These are phyloP conservation scores for Drosophila bocqueti DNA, from an alignment of 1,140 invertebrate genomes.

Conservation along the genomic window DNA sequence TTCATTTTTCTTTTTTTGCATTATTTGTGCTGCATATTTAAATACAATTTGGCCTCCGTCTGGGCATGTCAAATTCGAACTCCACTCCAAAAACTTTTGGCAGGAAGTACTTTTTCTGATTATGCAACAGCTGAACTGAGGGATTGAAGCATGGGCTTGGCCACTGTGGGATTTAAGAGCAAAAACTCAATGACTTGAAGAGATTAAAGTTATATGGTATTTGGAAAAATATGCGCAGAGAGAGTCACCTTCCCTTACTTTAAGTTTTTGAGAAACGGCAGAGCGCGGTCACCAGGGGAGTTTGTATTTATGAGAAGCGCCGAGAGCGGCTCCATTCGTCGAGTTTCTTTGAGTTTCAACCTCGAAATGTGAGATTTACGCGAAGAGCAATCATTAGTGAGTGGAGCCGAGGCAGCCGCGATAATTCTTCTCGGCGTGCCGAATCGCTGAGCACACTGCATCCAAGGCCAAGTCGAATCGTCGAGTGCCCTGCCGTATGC, in stretches of 20 bases:
- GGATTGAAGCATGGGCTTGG: neutral
- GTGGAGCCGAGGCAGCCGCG: neutral
- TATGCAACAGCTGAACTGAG: conserved; percentile 9
- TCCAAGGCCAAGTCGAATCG: conserved; percentile 29
- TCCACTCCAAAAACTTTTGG: conserved; percentile 33
- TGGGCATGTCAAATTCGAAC: conserved; percentile 18
- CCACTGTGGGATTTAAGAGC: conserved; percentile 2
- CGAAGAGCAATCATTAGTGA: conserved; percentile 12
- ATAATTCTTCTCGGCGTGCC: conserved; percentile 17
- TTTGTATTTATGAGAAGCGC: neutral
- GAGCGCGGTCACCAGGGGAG: neutral
- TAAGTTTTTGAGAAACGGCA: neutral
- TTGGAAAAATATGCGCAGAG: neutral
- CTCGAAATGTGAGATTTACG: conserved; percentile 16
- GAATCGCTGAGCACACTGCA: conserved; percentile 21
- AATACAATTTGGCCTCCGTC: conserved; percentile 31
- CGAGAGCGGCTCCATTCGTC: neutral
- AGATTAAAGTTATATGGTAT: neutral
- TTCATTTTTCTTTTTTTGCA: conserved; percentile 7
- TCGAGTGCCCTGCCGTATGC: conserved; percentile 10
- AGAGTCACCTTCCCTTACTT: neutral
- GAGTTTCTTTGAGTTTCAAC: conserved; percentile 15
- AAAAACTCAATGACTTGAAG: neutral
- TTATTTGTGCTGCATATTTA: conserved; percentile 41
- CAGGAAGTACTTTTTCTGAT: conserved; percentile 30